Evolutionary conservation across 2,888 invertebrate genomes (phyloP).

Genomic region (Clusia tigrina): DNA sequence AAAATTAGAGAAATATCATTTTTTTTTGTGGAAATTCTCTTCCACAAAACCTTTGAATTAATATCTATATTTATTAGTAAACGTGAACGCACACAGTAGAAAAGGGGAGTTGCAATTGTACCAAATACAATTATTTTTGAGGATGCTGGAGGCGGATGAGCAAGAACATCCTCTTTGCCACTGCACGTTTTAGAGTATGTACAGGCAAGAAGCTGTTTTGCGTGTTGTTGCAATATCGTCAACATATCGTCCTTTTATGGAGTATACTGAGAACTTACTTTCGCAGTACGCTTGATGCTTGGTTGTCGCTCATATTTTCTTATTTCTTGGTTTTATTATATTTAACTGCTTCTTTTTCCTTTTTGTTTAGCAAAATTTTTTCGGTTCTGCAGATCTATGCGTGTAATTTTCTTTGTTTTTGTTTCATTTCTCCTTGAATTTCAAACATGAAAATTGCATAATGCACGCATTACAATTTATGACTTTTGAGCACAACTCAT

Average conservation of each 20-base stretch:
- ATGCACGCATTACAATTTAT: slow-evolving; percentile 58
- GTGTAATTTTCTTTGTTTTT: slow-evolving; percentile 4
- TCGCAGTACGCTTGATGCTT: slow-evolving; percentile 6
- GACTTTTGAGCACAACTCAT: slow-evolving; percentile 43
- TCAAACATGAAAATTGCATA: slow-evolving; percentile 57
- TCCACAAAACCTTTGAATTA: no score
- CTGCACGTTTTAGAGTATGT: no score
- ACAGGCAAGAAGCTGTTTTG: background rate
- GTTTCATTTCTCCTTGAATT: slow-evolving; percentile 31
- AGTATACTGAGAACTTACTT: no score
- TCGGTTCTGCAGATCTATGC: background rate
- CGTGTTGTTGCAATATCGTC: background rate
- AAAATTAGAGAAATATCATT: no score
- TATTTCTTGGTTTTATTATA: slow-evolving; percentile 40
- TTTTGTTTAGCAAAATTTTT: slow-evolving; percentile 25
- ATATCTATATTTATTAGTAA: no score
- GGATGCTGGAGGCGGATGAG: no score
- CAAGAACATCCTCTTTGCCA: no score
- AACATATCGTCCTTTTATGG: background rate
- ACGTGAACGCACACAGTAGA: no score
- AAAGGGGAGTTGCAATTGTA: no score
- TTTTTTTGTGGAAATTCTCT: no score
- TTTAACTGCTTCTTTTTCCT: no score
- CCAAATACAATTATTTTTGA: no score
- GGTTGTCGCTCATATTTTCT: slow-evolving; percentile 31